Evolutionary conservation across 2,113 vertebrate species (phyloP).

Genomic region (Coreoperca whiteheadi): DNA sequence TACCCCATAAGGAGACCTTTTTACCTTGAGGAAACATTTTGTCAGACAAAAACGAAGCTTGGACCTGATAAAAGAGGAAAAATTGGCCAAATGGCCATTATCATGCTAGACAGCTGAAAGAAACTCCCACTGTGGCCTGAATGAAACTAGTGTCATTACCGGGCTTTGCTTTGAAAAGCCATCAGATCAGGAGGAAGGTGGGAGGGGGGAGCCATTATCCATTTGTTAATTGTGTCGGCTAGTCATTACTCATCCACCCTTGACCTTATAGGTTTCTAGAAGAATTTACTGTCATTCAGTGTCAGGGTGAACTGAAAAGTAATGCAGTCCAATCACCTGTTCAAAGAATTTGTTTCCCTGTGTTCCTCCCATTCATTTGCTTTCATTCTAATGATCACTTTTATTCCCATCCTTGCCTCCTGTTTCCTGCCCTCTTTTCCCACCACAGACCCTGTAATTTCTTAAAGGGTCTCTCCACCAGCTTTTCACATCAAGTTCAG

Average conservation of each 20-base stretch:
- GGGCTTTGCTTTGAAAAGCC: constrained; percentile 72
- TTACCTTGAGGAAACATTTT: constrained; percentile 58
- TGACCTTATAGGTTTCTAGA: constrained; percentile 70
- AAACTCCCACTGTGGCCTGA: constrained; percentile 72
- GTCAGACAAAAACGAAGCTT: constrained; percentile 41
- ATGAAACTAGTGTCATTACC: constrained; percentile 76
- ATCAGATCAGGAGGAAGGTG: constrained; percentile 73
- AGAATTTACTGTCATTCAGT: constrained; percentile 54
- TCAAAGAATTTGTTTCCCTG: constrained; percentile 35
- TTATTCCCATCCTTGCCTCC: not conserved
- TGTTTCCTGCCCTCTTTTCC: not conserved
- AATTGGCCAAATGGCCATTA: constrained; percentile 77
- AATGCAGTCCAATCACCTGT: constrained; percentile 47
- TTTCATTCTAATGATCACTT: not conserved
- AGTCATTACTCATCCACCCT: constrained; percentile 76
- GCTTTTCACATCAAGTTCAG: not conserved
- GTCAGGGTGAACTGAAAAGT: constrained; percentile 48
- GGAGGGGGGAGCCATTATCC: constrained; percentile 74
- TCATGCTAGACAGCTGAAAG: constrained; percentile 74
- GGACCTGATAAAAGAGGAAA: constrained; percentile 55
- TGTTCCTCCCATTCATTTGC: constrained; percentile 15
- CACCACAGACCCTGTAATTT: constrained; percentile 5
- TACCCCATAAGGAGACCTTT: constrained; percentile 42
- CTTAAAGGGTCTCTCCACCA: not conserved
- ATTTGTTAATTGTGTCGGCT: constrained; percentile 73